phyloP scores from a whole-genome alignment of 2,888 invertebrate species.

The Pycnomerus fuliginosus region DNA sequence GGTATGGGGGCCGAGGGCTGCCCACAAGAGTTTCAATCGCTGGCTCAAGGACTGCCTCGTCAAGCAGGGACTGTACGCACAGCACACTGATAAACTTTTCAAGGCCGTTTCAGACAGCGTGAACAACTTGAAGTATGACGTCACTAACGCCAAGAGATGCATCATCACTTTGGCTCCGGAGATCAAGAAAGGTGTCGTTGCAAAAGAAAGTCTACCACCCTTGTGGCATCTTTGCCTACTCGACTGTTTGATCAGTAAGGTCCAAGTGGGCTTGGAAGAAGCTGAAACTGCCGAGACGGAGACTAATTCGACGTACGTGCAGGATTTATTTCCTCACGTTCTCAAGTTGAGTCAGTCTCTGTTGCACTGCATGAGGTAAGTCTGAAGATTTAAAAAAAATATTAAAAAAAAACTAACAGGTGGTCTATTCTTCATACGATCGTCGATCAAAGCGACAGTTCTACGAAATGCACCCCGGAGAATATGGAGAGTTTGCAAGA shows the following conservation, averaged over 20 bases:
- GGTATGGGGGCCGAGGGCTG: constrained; percentile 85
- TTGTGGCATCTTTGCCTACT: constrained; percentile 73
- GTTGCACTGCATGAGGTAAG: constrained; percentile 61
- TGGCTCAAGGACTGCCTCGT: constrained; percentile 92
- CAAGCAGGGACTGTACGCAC: constrained; percentile 87
- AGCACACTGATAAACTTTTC: constrained; percentile 70
- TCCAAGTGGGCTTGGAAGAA: constrained; percentile 65
- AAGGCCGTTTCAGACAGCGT: constrained; percentile 72
- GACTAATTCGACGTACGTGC: constrained; percentile 52
- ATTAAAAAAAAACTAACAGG: too few species aligned
- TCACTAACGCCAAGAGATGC: constrained; percentile 62
- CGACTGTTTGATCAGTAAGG: constrained; percentile 73
- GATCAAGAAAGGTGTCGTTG: constrained; percentile 48
- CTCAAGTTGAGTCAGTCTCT: constrained; percentile 65
- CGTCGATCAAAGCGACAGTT: constrained; percentile 46
- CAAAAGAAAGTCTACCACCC: constrained; percentile 61
- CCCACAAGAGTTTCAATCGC: constrained; percentile 79
- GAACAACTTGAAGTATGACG: constrained; percentile 62
- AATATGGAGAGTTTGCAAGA: constrained; percentile 52
- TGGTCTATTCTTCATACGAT: constrained; percentile 49
- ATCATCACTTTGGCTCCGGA: constrained; percentile 58
- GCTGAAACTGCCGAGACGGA: constrained; percentile 48
- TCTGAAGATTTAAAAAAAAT: not conserved
- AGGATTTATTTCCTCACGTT: constrained; percentile 67
- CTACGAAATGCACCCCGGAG: constrained; percentile 53